Base-by-base conservation (phyloP, 1,140 invertebrate species). In the Zaprionus davidi region DNA sequence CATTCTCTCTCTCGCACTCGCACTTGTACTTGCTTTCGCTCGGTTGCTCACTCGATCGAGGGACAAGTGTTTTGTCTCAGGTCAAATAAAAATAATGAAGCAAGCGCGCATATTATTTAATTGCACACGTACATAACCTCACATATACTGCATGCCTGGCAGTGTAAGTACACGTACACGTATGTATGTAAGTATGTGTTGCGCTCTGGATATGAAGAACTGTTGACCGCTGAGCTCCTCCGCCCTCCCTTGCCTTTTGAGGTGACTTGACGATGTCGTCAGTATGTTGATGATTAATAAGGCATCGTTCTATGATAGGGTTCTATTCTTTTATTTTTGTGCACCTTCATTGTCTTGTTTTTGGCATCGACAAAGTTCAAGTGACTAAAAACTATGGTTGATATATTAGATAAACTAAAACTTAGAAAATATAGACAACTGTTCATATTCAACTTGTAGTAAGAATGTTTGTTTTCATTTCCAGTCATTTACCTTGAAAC, bases 321-420 rank as follows among this genome's bases (percentile, higher is more conserved):
- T 9, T 20, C 3, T 49, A 34, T 34, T 34, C 9, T 34, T 20
- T 49, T 49, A 9, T 49, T 49, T 49, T 22, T 49, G 7, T 1
- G 3, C 9, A 22, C 9, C 17, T 17, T 22, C 36, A 12, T 11
- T n/a, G 5, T 44, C 15, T 44, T 17, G 2, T 44, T 44, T 44
- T 44, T 44, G 12, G 20, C n/a, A 66, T 17, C 28, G 70, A 2
- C 62, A 56, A 72, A 67, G 70, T 67, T 72, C 69, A 72, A 72
- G 60, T 67, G 36, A 55, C 41, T 2, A n/a, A 7, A 41, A n/a
- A 15, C 5, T n/a, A 0, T n/a, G 38, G n/a, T n/a, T 41, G 38
- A 41, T 41, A 41, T 15, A 41, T 28, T 7, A 31, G 24, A 26
- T 26, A 26, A 26, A 26, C 15, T 6, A 15, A 5, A 20, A 20